Evolutionary conservation across 2,888 invertebrate genomes (phyloP).

Genomic region (Cerceris rybyensis): DNA sequence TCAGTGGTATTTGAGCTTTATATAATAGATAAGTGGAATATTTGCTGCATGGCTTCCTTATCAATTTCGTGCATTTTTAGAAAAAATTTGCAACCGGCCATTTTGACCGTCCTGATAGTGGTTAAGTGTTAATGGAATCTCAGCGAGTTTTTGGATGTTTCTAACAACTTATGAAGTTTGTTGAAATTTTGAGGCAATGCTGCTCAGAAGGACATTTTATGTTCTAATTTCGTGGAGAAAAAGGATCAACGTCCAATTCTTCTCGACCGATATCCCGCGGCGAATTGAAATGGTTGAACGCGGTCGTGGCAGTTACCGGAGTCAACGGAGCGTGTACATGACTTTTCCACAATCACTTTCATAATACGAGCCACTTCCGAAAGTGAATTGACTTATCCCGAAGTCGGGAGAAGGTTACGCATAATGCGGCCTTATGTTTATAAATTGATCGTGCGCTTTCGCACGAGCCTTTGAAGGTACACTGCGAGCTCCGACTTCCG

Average conservation of each 20-base stretch:
- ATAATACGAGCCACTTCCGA: conserved; percentile 67
- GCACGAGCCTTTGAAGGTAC: too few species aligned
- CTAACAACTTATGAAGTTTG: too few species aligned
- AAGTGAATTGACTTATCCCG: conserved; percentile 67
- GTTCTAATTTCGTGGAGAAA: conserved; percentile 15
- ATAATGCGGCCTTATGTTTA: conserved; percentile 45
- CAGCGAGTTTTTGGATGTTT: too few species aligned
- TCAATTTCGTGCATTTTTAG: too few species aligned
- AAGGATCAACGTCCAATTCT: conserved; percentile 43
- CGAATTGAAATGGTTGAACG: conserved; percentile 59
- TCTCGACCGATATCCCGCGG: conserved; percentile 58
- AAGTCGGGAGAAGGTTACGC: conserved; percentile 59
- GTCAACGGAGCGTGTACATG: conserved; percentile 66
- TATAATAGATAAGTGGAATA: too few species aligned
- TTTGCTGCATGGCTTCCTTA: too few species aligned
- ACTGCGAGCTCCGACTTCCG: too few species aligned
- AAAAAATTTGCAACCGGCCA: too few species aligned
- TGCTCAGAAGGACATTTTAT: neutral
- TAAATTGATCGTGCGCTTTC: neutral
- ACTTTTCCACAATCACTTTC: conserved; percentile 69
- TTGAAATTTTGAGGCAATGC: neutral
- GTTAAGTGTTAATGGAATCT: too few species aligned
- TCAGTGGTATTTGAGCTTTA: too few species aligned
- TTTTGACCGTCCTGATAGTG: too few species aligned
- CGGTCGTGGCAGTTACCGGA: conserved; percentile 52